phyloP scores from a whole-genome alignment of 92 coral and sea anemone species.

The Muricea muricata region DNA sequence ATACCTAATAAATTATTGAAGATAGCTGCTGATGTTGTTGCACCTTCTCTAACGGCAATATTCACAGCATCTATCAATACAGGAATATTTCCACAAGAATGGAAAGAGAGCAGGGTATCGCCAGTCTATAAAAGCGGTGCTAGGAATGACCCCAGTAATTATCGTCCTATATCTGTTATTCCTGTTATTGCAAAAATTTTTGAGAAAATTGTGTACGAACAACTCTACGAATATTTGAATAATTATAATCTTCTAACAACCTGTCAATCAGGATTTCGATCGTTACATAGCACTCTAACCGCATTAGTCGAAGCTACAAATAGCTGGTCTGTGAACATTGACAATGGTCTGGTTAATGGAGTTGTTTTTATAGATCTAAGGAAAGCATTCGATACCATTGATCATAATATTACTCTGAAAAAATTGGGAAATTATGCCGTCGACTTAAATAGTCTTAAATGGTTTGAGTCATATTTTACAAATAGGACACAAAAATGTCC shows the following conservation, averaged over 20 bases:
- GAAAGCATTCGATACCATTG: too few species aligned
- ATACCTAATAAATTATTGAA: background rate
- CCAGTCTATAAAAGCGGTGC: background rate
- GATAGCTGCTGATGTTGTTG: background rate
- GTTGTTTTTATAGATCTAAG: too few species aligned
- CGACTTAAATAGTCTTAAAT: too few species aligned
- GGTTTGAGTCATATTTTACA: background rate
- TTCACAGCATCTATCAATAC: background rate
- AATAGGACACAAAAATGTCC: background rate
- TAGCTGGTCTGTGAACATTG: too few species aligned
- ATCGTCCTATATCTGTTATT: constrained; percentile 2
- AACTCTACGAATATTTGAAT: background rate
- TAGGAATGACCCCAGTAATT: background rate
- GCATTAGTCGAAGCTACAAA: too few species aligned
- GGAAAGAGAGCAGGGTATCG: background rate
- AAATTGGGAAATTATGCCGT: too few species aligned
- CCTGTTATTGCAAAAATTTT: background rate
- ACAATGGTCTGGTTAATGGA: too few species aligned
- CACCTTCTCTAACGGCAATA: background rate
- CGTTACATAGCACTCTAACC: too few species aligned
- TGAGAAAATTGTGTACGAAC: background rate
- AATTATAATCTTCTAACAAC: background rate
- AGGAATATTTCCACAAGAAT: background rate
- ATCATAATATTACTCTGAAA: too few species aligned
- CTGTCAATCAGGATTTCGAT: too few species aligned